A percentile compares a stretch with the other conserved stretches of the same genome.
These are phyloP conservation scores for Cuculus canorus DNA, from an alignment of 2,797 vertebrate species.

Conservation along the genomic window DNA sequence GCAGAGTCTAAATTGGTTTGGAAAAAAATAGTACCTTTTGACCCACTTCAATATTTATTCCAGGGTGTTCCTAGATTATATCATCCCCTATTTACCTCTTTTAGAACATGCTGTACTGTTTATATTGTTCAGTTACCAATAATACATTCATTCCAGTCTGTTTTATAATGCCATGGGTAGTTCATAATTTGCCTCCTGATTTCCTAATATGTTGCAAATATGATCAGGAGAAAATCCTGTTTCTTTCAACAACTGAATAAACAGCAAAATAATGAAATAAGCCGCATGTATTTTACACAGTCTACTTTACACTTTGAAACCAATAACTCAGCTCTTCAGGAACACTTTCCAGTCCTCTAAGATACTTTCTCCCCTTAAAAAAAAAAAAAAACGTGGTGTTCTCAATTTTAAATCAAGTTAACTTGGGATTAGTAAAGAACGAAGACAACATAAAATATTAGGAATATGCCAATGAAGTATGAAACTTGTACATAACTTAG, in stretches of 20 bases:
- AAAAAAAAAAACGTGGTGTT: background rate
- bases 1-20: background rate
- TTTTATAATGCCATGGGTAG: background rate
- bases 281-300: background rate
- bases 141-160: background rate
- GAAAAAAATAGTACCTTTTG: background rate
- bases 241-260: conserved; percentile 31
- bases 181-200: background rate
- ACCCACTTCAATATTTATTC: conserved; percentile 1
- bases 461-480: background rate
- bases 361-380: background rate
- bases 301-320: background rate
- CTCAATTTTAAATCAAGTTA: background rate
- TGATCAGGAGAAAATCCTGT: background rate
- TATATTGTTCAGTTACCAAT: conserved; percentile 4
- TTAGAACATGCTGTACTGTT: background rate
- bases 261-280: conserved; percentile 1
- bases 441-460: background rate
- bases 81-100: background rate
- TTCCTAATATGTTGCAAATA: conserved; percentile 2
- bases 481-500: background rate
- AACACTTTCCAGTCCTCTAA: background rate
- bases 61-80: background rate
- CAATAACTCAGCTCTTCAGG: background rate
- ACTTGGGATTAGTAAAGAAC: background rate